These are phyloP conservation scores for Pipistrellus pygmaeus DNA, from an alignment of 2,797 vertebrate species.

Conservation along the genomic window DNA sequence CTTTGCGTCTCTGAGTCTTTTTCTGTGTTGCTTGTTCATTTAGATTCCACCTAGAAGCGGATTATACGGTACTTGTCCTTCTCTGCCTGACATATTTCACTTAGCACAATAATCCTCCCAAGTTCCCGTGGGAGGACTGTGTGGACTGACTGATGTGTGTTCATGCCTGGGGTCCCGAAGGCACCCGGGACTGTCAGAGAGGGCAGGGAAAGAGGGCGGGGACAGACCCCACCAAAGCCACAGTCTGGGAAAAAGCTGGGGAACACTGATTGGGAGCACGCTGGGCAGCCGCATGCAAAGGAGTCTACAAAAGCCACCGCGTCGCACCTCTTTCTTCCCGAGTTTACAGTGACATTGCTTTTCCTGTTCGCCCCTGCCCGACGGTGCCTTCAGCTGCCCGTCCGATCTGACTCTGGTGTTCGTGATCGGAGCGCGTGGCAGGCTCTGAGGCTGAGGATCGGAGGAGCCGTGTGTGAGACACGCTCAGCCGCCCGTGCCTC, in stretches of 20 bases:
- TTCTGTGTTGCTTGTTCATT: background rate
- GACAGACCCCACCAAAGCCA: background rate
- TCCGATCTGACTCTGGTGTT: background rate
- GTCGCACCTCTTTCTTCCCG: background rate
- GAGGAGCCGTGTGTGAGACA: conserved; percentile 30
- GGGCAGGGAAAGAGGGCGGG: background rate
- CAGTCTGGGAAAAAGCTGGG: background rate
- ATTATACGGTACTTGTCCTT: background rate
- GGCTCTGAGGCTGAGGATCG: background rate
- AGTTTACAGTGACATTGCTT: background rate
- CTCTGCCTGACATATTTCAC: background rate
- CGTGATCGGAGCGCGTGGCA: background rate
- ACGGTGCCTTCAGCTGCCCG: background rate
- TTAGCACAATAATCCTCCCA: background rate
- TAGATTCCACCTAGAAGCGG: background rate
- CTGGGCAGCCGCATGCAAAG: background rate
- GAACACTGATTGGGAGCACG: background rate
- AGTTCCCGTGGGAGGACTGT: background rate
- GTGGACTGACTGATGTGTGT: background rate
- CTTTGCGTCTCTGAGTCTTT: background rate
- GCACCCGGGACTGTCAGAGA: background rate
- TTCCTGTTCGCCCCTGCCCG: background rate
- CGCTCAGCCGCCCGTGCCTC: background rate
- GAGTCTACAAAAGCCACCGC: background rate
- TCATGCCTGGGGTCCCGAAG: background rate